Evolutionary conservation across 2,797 vertebrate species (phyloP).

Genomic region (Galagoides demidoff): DNA sequence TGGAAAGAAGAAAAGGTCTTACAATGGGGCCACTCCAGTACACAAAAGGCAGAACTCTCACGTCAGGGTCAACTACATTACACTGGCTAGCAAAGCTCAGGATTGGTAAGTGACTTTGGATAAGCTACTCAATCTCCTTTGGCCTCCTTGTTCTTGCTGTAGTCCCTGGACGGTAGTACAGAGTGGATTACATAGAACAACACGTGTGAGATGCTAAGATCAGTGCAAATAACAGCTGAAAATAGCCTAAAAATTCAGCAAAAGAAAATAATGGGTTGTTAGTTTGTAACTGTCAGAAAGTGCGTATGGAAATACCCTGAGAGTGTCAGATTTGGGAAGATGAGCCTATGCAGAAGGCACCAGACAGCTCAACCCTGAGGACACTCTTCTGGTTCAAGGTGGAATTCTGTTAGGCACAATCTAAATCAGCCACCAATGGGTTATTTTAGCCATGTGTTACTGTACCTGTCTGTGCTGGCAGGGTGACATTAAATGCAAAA

Average conservation of each 20-base stretch:
- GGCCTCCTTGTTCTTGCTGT: background rate
- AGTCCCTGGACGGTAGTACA: background rate
- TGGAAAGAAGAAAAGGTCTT: background rate
- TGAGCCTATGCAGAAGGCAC: background rate
- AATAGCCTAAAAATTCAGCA: background rate
- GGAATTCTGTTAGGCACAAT: background rate
- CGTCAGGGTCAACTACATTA: background rate
- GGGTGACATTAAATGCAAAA: slow-evolving; percentile 53
- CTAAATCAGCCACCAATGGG: background rate
- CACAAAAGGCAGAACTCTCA: background rate
- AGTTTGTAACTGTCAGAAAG: background rate
- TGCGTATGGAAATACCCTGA: background rate
- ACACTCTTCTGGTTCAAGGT: background rate
- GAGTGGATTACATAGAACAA: background rate
- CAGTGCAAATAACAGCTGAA: background rate
- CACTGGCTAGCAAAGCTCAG: background rate
- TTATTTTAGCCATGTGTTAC: background rate
- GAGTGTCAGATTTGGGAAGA: background rate
- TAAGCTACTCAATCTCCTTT: background rate
- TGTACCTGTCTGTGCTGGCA: background rate
- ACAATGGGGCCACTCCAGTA: background rate
- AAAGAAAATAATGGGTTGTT: background rate
- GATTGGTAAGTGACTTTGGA: background rate
- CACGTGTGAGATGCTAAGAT: background rate
- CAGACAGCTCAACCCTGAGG: background rate